Evolutionary conservation across 2,113 vertebrate species (phyloP).

Genomic region (Hemibagrus wyckioides): DNA sequence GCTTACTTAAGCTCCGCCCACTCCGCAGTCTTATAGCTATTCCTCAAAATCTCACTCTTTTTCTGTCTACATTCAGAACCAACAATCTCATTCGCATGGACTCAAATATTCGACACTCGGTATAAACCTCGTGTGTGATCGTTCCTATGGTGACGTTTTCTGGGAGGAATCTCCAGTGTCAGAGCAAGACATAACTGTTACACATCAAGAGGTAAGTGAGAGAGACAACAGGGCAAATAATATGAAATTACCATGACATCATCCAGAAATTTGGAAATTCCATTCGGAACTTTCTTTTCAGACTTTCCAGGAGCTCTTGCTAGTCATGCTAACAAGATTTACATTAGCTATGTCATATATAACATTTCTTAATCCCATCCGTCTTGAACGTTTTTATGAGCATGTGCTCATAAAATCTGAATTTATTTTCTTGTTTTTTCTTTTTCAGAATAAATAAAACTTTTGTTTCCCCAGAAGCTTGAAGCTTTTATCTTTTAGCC

Average conservation of each 20-base stretch:
- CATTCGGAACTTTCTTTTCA: background rate
- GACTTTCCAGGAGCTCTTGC: background rate
- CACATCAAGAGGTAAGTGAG: too few relatives aligned
- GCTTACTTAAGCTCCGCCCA: too few relatives aligned
- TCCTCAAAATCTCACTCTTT: background rate
- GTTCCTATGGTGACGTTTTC: too few relatives aligned
- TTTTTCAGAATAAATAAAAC: background rate
- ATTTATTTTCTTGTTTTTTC: background rate
- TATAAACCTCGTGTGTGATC: too few relatives aligned
- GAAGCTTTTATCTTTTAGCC: constrained; percentile 20
- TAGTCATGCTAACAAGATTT: background rate
- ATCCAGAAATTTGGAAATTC: too few relatives aligned
- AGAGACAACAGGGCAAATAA: too few relatives aligned
- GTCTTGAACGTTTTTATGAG: background rate
- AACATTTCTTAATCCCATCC: background rate
- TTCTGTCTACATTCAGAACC: background rate
- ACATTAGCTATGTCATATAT: background rate
- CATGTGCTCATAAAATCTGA: background rate
- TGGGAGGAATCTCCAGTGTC: too few relatives aligned
- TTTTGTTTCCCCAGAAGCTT: constrained; percentile 5
- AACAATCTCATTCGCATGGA: too few relatives aligned
- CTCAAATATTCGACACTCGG: too few relatives aligned
- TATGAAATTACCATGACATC: too few relatives aligned
- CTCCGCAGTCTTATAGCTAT: background rate
- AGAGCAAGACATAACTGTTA: too few relatives aligned